A percentile compares a stretch with the other conserved stretches of the same genome.
These are phyloP conservation scores for Pithys albifrons DNA, from an alignment of 2,113 vertebrate species.

Conservation along the genomic window DNA sequence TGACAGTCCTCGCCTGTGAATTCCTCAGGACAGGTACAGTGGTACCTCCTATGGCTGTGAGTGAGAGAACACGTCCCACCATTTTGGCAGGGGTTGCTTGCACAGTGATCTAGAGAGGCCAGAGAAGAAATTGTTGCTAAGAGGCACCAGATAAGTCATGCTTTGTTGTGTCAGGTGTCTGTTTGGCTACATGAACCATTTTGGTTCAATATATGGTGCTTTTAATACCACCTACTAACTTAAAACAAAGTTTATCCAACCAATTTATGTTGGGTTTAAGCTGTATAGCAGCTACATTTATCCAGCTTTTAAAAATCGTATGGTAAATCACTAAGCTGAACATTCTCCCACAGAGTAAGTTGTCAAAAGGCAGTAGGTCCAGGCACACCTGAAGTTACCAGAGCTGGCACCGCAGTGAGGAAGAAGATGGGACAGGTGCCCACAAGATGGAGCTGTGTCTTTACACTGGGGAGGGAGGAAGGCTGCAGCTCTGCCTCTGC, in stretches of 20 bases:
- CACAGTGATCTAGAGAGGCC: conserved; percentile 70
- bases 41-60: conserved; percentile 42
- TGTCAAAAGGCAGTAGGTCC: neutral
- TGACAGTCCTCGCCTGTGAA: conserved; percentile 83
- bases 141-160: neutral
- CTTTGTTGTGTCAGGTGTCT: neutral
- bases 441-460: conserved; percentile 67
- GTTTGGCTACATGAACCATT: neutral
- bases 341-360: neutral
- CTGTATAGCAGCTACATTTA: neutral
- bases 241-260: neutral
- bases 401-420: neutral
- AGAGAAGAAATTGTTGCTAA: neutral
- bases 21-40: conserved; percentile 80
- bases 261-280: neutral
- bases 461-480: neutral
- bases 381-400: accelerated
- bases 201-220: accelerated
- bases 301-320: neutral
- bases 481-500: neutral
- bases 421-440: neutral
- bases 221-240: neutral
- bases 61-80: conserved; percentile 79
- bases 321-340: neutral
- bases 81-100: conserved; percentile 79